Base-by-base conservation (phyloP, 2,888 invertebrate species). In the Eristalinus aeneus region DNA sequence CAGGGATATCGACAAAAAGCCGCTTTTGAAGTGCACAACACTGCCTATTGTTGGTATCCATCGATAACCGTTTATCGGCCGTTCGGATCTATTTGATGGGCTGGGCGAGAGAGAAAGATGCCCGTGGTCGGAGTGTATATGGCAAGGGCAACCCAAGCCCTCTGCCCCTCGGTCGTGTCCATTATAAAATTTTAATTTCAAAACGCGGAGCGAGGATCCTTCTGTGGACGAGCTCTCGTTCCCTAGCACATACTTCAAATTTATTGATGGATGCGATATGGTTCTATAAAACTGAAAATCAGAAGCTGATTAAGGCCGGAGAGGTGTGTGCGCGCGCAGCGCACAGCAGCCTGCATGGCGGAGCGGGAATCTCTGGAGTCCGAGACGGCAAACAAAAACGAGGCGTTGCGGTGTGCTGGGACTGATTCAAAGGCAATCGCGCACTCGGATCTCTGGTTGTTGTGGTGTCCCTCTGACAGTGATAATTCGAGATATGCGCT, bases 221-320 rank as follows among this genome's bases (percentile, higher is more conserved):
- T 54, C 71, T n/a, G n/a, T n/a, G n/a, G 1, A 12, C 23, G 3
- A 53, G 39, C 69, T 58, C 61, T 65, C 34, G 20, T 16, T 22
- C 20, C 23, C 73, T 67, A 20, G 81, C 60, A 86, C 81, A 86
- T 86, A 86, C 74, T 81, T 86, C 86, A 86, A 86, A 86, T 86
- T 86, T 86, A 86, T 86, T 86, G 86, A 86, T 86, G 86, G 86
- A 86, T 86, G 86, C 86, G 86, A 86, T 86, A 86, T 86, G 86
- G 86, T 86, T 86, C 73, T 86, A 74, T 86, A 81, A 81, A 77
- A 77, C 68, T 74, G 81, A 69, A 86, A 86, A 86, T 86, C 86
- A 86, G 86, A 74, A 86, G 86, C 81, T 86, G 86, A 86, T 86
- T 86, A 86, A 46, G 73, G 64, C 46, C 65, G 61, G 69, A 61